phyloP scores from a whole-genome alignment of 2,797 vertebrate species.

The Gymnothorax reevesii region DNA sequence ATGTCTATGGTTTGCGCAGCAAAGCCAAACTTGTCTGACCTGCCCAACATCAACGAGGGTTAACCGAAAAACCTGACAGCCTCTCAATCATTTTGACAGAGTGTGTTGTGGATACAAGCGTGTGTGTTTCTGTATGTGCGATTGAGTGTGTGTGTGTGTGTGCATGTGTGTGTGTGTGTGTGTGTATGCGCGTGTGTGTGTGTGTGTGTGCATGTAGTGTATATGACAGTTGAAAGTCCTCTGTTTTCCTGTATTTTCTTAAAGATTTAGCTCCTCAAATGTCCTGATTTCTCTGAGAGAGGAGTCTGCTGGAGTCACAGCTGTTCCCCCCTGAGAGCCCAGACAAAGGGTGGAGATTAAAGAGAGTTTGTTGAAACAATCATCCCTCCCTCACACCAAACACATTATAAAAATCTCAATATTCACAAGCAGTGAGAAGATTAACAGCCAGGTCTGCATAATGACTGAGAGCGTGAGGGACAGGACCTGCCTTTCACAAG shows the following conservation, averaged over 20 bases:
- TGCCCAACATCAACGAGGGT: slow-evolving; percentile 37
- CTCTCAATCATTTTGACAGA: slow-evolving; percentile 30
- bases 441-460: background rate
- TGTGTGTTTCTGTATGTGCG: background rate
- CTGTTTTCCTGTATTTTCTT: background rate
- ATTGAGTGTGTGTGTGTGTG: background rate
- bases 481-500: background rate
- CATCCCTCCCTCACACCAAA: background rate
- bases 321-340: background rate
- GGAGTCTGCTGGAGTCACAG: background rate
- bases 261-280: slow-evolving; percentile 17
- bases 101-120: slow-evolving; percentile 18
- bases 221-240: background rate
- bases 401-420: background rate
- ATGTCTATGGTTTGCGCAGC: background rate
- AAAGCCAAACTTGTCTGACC: slow-evolving; percentile 51
- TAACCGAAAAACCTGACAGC: slow-evolving; percentile 48
- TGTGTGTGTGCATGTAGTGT: slow-evolving; percentile 12
- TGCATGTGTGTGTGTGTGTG: background rate
- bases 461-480: background rate
- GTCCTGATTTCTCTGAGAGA: background rate
- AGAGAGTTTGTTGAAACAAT: background rate
- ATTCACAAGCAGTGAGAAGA: background rate
- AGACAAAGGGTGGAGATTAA: background rate
- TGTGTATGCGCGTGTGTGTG: background rate